phyloP scores from a whole-genome alignment of 2,797 vertebrate genomes.

The Furcifer pardalis region DNA sequence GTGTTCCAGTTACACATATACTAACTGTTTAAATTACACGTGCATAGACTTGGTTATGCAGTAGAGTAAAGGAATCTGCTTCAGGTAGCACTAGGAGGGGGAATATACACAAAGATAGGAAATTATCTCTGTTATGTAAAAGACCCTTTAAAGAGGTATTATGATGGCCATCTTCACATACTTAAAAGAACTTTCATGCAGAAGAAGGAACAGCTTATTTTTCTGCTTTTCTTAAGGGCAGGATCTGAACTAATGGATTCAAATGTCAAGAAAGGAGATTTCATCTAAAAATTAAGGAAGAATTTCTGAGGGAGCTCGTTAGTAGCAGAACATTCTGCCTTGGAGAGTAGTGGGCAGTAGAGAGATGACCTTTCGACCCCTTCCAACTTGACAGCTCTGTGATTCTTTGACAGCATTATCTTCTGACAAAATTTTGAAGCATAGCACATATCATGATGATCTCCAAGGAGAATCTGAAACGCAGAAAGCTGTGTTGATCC shows the following conservation, averaged over 20 bases:
- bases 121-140: background rate
- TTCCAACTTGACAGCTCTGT: too few species aligned
- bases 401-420: too few species aligned
- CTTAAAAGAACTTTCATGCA: too few species aligned
- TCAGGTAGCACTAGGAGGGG: background rate
- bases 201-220: too few species aligned
- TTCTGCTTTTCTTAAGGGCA: too few species aligned
- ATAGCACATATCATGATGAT: background rate
- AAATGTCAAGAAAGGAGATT: background rate
- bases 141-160: background rate
- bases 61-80: background rate
- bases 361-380: too few species aligned
- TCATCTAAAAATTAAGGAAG: too few species aligned
- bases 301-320: too few species aligned
- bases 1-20: background rate
- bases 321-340: too few species aligned
- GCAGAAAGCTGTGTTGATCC: background rate
- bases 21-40: background rate
- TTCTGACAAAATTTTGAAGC: background rate
- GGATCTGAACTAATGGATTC: too few species aligned
- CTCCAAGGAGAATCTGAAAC: background rate
- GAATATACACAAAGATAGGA: background rate
- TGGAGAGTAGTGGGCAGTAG: too few species aligned
- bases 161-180: too few species aligned
- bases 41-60: background rate